Evolutionary conservation across 1,140 invertebrate species (phyloP), one percentile per base, ranked within the genome.

Genomic region (Apis dorsata): DNA sequence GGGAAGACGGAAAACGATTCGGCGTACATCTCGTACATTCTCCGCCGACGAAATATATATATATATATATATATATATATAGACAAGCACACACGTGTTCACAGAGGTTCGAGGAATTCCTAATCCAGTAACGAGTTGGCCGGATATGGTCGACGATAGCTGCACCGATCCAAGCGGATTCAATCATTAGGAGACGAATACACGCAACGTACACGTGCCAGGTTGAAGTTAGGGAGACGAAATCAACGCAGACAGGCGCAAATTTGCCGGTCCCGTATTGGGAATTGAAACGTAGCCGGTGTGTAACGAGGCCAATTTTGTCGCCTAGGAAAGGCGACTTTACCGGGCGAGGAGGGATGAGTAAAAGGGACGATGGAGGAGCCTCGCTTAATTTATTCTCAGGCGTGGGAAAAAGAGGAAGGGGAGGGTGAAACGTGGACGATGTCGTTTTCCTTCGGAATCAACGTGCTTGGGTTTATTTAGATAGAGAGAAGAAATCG

Each of bases 241-340:
- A 62, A 70, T 69, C 75, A 82, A 63, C 66, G 34, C 34, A 44
- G 86, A 71, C 79, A 66, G 86, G 69, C 87, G 88, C 88, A 90
- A 90, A 90, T 90, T 90, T 86, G 85, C 76, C 71, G 55, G 78
- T 77, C 80, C 84, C 86, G 75, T 81, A 87, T 84, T 87, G 85
- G 86, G 68, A 90, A 90, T 87, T 87, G 86, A 86, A 86, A 70
- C 83, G 78, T 85, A 77, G 59, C 9, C 57, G 62, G 7, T 76
- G 70, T 78, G 76, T 85, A 90, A 90, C 86, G 88, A 90, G 87
- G 81, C 88, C 86, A 90, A 90, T 90, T 88, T 83, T 72, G 51
- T 55, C 72, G 79, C 49, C 10, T 34, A 53, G 69, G 53, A 77
- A 77, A 68, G 44, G 59, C 34, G 13, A 17, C 68, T 17, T 44